Percentiles rank a stretch among this genome's conserved stretches.
phyloP scores from a whole-genome alignment of 2,888 invertebrate genomes.

The Plebejus melissa region DNA sequence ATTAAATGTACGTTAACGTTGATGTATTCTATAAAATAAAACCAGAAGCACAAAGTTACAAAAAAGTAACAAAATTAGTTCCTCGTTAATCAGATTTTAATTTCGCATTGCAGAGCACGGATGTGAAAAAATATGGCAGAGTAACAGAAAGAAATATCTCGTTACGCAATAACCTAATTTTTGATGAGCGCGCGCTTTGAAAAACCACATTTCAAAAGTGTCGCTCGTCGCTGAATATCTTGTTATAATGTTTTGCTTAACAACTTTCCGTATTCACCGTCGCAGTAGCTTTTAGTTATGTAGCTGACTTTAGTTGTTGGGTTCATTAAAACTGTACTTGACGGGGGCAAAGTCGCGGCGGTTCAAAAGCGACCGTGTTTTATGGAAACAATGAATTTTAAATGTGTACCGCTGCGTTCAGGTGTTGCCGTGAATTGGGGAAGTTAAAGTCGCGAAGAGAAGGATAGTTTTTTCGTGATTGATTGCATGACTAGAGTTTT shows the following conservation, averaged over 20 bases:
- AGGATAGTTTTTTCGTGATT: not conserved
- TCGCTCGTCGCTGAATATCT: slow-evolving; percentile 13
- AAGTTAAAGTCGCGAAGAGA: not conserved
- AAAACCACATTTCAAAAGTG: not conserved
- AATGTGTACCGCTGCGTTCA: not conserved
- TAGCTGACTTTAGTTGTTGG: slow-evolving; percentile 34
- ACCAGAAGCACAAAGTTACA: not conserved
- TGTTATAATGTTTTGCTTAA: slow-evolving; percentile 8
- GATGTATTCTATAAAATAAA: too few species aligned
- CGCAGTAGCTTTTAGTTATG: slow-evolving; percentile 14
- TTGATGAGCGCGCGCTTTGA: not conserved
- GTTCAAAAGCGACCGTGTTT: slow-evolving; percentile 16
- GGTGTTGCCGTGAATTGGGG: slow-evolving; percentile 1
- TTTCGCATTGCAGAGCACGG: not conserved
- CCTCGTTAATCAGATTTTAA: not conserved
- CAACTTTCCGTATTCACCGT: slow-evolving; percentile 16
- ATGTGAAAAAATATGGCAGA: not conserved
- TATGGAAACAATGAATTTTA: slow-evolving; percentile 7
- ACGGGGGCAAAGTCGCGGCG: slow-evolving; percentile 22
- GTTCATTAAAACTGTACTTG: slow-evolving; percentile 35
- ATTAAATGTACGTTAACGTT: too few species aligned
- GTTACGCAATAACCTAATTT: slow-evolving; percentile 11
- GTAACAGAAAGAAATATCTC: not conserved
- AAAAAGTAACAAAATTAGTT: not conserved
- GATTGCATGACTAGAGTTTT: not conserved